phyloP scores from a whole-genome alignment of 2,888 invertebrate genomes.

The Cyaniris semiargus region DNA sequence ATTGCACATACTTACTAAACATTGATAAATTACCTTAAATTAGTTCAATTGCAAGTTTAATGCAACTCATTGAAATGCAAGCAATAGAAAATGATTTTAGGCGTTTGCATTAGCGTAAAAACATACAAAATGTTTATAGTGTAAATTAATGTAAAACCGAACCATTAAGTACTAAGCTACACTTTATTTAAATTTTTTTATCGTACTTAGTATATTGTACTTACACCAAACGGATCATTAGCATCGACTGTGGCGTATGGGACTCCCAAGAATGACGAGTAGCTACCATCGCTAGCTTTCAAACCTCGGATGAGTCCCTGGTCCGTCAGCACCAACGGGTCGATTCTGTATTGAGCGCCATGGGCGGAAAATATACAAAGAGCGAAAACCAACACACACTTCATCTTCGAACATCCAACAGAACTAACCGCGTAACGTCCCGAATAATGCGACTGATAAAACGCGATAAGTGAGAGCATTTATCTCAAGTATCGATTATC shows the following conservation, averaged over 20 bases:
- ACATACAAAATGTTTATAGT: background rate
- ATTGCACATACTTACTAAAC: background rate
- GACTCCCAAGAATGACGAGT: constrained; percentile 67
- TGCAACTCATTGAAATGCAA: background rate
- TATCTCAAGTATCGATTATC: constrained; percentile 33
- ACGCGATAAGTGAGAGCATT: constrained; percentile 12
- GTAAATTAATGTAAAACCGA: background rate
- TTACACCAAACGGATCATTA: constrained; percentile 71
- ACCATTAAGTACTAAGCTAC: background rate
- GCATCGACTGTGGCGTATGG: constrained; percentile 66
- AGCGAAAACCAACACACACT: constrained; percentile 45
- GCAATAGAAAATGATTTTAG: background rate
- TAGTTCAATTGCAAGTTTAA: background rate
- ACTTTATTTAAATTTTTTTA: background rate
- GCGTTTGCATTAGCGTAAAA: background rate
- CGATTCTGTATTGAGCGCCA: constrained; percentile 56
- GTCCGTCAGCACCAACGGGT: constrained; percentile 64
- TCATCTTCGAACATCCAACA: constrained; percentile 47
- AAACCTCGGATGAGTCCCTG: constrained; percentile 69
- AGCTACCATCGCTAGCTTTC: constrained; percentile 62
- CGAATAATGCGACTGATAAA: constrained; percentile 1
- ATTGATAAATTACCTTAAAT: background rate
- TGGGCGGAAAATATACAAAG: constrained; percentile 44
- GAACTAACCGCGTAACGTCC: background rate
- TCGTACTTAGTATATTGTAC: constrained; percentile 43